Evolutionary conservation across 35 echinoderm and acorn worm genomes (phyloP), one percentile per base, ranked within the genome.

Genomic region (Stichopus chloronotus): DNA sequence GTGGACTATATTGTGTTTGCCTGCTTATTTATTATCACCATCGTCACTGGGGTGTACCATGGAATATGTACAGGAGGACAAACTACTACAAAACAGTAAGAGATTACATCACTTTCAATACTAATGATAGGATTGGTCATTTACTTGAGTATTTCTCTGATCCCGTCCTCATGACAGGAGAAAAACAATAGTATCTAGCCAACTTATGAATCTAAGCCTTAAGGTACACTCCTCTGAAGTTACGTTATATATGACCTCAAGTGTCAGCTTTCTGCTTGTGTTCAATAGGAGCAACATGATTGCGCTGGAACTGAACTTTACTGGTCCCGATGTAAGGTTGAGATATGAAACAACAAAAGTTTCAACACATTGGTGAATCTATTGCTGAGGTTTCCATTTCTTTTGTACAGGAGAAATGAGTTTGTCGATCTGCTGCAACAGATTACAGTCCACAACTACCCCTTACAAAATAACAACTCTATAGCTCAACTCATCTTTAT

Each of bases 31-130:
- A 55, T 79, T 6, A 78, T 88, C 9, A 52, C 92, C 6, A 24
- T 84, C 7, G 23, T 88, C 22, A 93, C 92, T 58, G 92, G 92
- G 14, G 23, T 93, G 55, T 93, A 93, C 54, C 92, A 93, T 93
- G 92, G 92, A 19, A 30, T 87, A 21, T 72, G 52, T 17, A 93
- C 87, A 53, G 92, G 92, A 10, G 92, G 92, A 53, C 92, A 93
- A 72, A 21, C 10, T 56, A 72, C 80, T 8, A 87, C 80, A 23
- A 61, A 55, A 57, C 14, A 78, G 80, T 93, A 57, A 93, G 83
- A 88, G 6, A 4, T 55, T 56, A 53, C n/a, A 20, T 57, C 54
- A 43, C 30, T 43, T 43, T 43, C 30, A 43, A 43, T 43, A 43
- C 30, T 43, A 43, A 3, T 43, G 30, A 43, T 43, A 43, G 30